A percentile compares a stretch with the other conserved stretches of the same genome.
Conservation (phyloP, 35 echinoderm and acorn worm species). For the Patiria miniata region DNA sequence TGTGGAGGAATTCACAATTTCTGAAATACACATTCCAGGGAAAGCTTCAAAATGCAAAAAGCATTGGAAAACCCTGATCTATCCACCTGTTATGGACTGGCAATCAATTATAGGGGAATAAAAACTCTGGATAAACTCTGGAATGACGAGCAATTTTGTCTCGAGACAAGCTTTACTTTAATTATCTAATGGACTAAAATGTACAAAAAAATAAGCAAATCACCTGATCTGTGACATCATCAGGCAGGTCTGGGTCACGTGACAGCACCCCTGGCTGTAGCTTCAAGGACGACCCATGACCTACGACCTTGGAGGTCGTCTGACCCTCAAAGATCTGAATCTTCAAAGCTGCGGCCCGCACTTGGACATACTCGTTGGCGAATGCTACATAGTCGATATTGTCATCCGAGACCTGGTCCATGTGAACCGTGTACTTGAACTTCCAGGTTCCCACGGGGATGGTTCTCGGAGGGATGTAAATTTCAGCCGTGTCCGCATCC, state of each 20-base stretch:
- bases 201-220: background rate
- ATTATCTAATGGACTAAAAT: background rate
- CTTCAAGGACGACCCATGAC: slow-evolving; percentile 14
- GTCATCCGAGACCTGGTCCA: background rate
- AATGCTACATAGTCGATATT: slow-evolving; percentile 5
- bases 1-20: too few species aligned
- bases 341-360: background rate
- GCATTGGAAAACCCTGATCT: too few species aligned
- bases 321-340: slow-evolving; percentile 38
- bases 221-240: slow-evolving; percentile 35
- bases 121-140: too few species aligned
- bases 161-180: too few species aligned
- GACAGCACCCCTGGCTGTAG: slow-evolving; percentile 44
- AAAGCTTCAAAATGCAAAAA: too few species aligned
- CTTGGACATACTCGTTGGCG: slow-evolving; percentile 31
- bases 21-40: too few species aligned
- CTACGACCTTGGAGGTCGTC: slow-evolving; percentile 32
- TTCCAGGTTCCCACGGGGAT: slow-evolving; percentile 31
- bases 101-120: too few species aligned
- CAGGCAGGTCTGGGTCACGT: slow-evolving; percentile 21
- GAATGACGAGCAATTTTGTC: too few species aligned
- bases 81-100: too few species aligned
- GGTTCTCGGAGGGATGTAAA: slow-evolving; percentile 27
- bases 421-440: slow-evolving; percentile 44
- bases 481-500: slow-evolving; percentile 45